These are phyloP conservation scores for Perca schrenkii DNA, from an alignment of 2,113 vertebrate species.

Conservation along the genomic window DNA sequence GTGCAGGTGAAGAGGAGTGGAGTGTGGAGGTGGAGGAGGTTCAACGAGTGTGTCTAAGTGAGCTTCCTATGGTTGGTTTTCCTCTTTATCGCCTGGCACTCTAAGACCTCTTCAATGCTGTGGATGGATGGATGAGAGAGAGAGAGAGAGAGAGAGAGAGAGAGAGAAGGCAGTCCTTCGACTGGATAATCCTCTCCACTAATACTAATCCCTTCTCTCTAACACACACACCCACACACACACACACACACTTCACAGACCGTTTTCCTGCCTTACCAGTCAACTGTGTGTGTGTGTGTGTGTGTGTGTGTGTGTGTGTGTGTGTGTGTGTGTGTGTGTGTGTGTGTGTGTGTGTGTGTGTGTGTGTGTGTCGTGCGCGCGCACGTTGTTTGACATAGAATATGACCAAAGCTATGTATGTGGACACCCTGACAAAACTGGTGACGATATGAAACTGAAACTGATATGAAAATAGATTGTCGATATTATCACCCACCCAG, in stretches of 20 bases:
- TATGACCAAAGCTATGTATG: not conserved
- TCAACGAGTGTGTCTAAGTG: conserved; percentile 53
- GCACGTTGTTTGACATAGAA: not conserved
- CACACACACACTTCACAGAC: too few species aligned
- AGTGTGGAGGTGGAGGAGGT: conserved; percentile 41
- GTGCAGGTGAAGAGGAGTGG: conserved; percentile 8
- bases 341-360: not conserved
- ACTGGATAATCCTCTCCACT: conserved; percentile 74
- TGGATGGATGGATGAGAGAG: conserved; percentile 8
- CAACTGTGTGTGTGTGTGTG: not conserved
- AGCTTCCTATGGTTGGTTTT: conserved; percentile 47
- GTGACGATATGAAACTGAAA: too few species aligned
- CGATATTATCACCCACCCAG: not conserved
- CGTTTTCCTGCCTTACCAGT: conserved; percentile 11
- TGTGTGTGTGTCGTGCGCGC: not conserved
- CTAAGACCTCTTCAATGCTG: conserved; percentile 37
- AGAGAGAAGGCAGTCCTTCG: conserved; percentile 47
- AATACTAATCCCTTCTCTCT: conserved; percentile 70
- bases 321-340: not conserved
- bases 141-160: conserved; percentile 4
- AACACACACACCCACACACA: conserved; percentile 24
- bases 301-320: not conserved
- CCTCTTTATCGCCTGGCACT: conserved; percentile 42
- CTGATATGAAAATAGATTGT: not conserved
- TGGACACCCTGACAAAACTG: not conserved